phyloP scores from a whole-genome alignment of 2,113 vertebrate species.

The Gasterosteus aculeatus region DNA sequence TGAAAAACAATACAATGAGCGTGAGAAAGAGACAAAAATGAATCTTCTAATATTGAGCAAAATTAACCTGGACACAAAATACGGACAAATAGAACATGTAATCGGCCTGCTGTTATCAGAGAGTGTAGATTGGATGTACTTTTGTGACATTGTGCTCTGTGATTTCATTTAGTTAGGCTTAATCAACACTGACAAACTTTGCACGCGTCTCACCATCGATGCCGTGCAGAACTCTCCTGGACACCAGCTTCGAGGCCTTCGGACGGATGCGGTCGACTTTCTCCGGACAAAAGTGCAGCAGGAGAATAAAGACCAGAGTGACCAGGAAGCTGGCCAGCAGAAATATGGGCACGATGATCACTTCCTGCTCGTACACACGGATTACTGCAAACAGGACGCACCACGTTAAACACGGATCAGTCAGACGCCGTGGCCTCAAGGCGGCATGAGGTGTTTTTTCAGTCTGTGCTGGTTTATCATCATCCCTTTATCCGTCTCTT shows the following conservation, averaged over 20 bases:
- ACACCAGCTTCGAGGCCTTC: background rate
- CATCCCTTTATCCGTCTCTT: background rate
- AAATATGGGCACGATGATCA: constrained; percentile 80
- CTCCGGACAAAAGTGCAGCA: constrained; percentile 81
- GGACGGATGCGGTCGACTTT: constrained; percentile 69
- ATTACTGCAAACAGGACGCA: constrained; percentile 66
- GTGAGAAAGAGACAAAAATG: background rate
- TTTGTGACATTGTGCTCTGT: background rate
- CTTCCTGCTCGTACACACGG: constrained; percentile 80
- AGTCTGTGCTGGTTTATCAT: background rate
- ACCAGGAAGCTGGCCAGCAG: constrained; percentile 77
- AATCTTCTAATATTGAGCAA: background rate
- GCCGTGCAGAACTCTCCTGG: constrained; percentile 74
- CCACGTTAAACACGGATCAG: background rate
- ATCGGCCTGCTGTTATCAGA: background rate
- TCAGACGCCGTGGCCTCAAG: background rate
- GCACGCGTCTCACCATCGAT: constrained; percentile 73
- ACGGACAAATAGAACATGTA: background rate
- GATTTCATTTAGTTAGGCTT: background rate
- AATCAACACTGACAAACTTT: background rate
- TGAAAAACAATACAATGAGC: background rate
- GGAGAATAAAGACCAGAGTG: constrained; percentile 74
- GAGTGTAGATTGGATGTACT: background rate
- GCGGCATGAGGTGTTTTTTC: constrained; percentile 1
- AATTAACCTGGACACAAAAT: background rate